Evolutionary conservation across 2,888 invertebrate species (phyloP).

Genomic region (Agonopterix heracliana): DNA sequence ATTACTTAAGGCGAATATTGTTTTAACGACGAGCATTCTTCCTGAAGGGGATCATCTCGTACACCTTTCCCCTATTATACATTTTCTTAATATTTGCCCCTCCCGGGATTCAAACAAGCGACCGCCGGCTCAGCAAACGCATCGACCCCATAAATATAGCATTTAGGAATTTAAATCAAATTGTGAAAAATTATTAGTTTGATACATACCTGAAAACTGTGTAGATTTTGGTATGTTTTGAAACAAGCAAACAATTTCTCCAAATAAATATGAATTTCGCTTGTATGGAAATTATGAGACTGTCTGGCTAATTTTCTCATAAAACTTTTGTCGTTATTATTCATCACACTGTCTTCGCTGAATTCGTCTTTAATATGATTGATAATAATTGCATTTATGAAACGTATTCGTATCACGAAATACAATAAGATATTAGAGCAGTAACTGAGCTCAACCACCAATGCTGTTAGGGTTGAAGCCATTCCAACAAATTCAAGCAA

Average conservation of each 20-base stretch:
- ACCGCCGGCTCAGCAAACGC: too few relatives aligned
- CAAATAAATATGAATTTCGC: constrained; percentile 4
- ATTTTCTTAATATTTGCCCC: too few relatives aligned
- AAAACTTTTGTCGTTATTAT: not conserved
- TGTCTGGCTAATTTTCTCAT: not conserved
- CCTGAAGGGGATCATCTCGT: too few relatives aligned
- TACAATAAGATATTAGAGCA: constrained; percentile 8
- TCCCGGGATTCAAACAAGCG: too few relatives aligned
- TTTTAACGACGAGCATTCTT: too few relatives aligned
- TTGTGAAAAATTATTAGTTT: too few relatives aligned
- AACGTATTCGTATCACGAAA: constrained; percentile 2
- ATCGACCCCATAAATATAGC: too few relatives aligned
- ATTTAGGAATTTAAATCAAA: too few relatives aligned
- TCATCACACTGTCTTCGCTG: too few relatives aligned
- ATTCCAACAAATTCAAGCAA: too few relatives aligned
- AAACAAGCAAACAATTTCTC: constrained; percentile 5
- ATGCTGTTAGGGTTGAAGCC: not conserved
- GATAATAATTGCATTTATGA: constrained; percentile 3
- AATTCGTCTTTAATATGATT: constrained; percentile 5
- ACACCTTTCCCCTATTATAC: too few relatives aligned
- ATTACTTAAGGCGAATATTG: too few relatives aligned
- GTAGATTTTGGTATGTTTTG: constrained; percentile 3
- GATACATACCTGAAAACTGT: constrained; percentile 8
- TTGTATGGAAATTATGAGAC: constrained; percentile 1
- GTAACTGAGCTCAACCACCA: not conserved